Conservation (phyloP, 2,113 vertebrate genomes). For the Felis chaus region DNA sequence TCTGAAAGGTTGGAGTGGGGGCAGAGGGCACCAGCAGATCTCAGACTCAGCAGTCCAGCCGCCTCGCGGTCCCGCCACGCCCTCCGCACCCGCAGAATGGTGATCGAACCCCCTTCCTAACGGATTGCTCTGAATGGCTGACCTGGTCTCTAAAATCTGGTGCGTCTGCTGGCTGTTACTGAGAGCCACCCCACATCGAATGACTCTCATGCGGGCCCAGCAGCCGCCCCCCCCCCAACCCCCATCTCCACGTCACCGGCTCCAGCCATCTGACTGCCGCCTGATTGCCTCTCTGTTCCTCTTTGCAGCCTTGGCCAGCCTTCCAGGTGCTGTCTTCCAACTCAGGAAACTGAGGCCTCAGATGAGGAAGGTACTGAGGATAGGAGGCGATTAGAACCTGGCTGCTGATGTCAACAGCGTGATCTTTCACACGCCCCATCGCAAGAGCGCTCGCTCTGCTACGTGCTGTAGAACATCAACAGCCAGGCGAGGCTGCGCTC, state of each 20-base stretch:
- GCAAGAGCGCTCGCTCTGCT: too few relatives aligned
- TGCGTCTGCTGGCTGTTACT: neutral
- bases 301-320: neutral
- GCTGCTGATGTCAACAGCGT: fast-evolving
- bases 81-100: too few relatives aligned
- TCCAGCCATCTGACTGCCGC: neutral
- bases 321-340: neutral
- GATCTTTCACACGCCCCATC: fast-evolving
- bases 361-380: neutral
- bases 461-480: too few relatives aligned
- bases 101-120: neutral
- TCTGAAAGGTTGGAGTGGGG: neutral
- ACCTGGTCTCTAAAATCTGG: neutral
- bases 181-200: neutral
- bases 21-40: fast-evolving
- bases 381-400: neutral
- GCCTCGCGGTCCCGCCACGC: too few relatives aligned
- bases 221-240: too few relatives aligned
- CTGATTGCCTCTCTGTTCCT: neutral
- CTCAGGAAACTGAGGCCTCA: neutral
- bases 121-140: neutral
- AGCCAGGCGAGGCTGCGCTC: neutral
- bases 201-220: neutral
- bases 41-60: neutral
- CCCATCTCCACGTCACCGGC: fast-evolving